These are phyloP conservation scores for Podiceps cristatus DNA, from an alignment of 2,113 vertebrate species.

Conservation along the genomic window DNA sequence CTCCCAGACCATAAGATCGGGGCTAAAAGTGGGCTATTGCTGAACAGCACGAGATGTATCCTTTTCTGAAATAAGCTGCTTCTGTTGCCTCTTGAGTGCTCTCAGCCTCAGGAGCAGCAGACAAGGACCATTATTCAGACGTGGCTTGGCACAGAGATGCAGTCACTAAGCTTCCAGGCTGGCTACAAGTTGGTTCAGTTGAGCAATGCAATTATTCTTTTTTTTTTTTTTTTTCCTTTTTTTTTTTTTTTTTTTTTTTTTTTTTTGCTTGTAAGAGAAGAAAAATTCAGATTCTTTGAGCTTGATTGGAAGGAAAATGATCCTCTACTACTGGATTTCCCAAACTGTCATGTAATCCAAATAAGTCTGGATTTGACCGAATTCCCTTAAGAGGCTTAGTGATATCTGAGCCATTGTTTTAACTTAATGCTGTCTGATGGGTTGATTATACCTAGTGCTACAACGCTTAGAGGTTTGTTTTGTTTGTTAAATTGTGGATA, in stretches of 20 bases:
- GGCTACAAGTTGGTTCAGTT: constrained; percentile 9
- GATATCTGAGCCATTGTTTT: constrained; percentile 55
- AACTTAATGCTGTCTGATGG: constrained; percentile 6
- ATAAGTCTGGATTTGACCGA: constrained; percentile 43
- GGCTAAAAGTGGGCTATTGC: not conserved
- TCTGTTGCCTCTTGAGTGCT: not conserved
- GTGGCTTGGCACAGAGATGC: not conserved
- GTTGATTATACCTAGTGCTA: constrained; percentile 10
- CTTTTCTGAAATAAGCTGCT: not conserved
- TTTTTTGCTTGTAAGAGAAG: not conserved
- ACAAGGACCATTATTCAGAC: not conserved
- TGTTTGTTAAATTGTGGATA: not conserved
- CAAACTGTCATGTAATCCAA: constrained; percentile 49
- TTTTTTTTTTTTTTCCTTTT: too few species aligned
- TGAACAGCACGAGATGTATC: not conserved
- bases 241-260: not conserved
- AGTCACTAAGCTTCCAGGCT: constrained; percentile 4
- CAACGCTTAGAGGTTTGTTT: not conserved
- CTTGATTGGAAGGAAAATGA: constrained; percentile 40
- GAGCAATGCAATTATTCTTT: not conserved
- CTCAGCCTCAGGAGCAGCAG: not conserved
- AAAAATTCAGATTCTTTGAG: not conserved
- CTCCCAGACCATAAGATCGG: not conserved
- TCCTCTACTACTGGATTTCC: constrained; percentile 12
- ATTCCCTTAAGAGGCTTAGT: constrained; percentile 47